Percentiles rank a stretch among this genome's conserved stretches.
Conservation (phyloP, 1,140 invertebrate genomes). For the Listronotus oregonensis region DNA sequence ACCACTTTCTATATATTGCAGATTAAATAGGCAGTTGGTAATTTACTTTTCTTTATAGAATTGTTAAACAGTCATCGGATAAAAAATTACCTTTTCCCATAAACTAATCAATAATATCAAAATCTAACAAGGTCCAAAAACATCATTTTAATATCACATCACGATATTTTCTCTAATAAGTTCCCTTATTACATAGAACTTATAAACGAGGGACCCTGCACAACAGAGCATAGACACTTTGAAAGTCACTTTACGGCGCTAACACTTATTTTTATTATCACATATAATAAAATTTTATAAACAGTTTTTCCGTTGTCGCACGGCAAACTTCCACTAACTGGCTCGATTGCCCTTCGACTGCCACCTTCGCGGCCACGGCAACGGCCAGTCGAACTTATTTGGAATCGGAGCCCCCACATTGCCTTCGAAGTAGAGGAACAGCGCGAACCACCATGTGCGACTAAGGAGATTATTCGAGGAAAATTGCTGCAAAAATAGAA, state of each 20-base stretch:
- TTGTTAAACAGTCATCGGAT: too few relatives aligned
- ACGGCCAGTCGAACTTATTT: constrained; percentile 82
- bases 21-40: too few relatives aligned
- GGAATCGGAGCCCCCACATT: constrained; percentile 81
- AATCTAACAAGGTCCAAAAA: too few relatives aligned
- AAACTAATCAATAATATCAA: too few relatives aligned
- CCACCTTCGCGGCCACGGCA: constrained; percentile 77
- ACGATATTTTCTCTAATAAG: too few relatives aligned
- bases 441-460: constrained; percentile 82
- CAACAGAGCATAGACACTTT: neutral
- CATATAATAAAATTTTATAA: constrained; percentile 27
- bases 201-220: constrained; percentile 6
- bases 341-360: constrained; percentile 60
- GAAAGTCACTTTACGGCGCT: constrained; percentile 32
- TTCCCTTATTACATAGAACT: neutral
- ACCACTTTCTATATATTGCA: too few relatives aligned
- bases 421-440: constrained; percentile 84
- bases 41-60: too few relatives aligned
- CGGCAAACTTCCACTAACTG: constrained; percentile 48
- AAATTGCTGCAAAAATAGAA: constrained; percentile 53
- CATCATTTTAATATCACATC: too few relatives aligned
- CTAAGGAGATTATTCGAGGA: constrained; percentile 53
- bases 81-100: too few relatives aligned
- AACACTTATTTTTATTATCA: constrained; percentile 36
- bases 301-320: constrained; percentile 6